Evolutionary conservation across 2,797 vertebrate species (phyloP), one percentile per base, ranked within the genome.

Genomic region (Danio tinwini): DNA sequence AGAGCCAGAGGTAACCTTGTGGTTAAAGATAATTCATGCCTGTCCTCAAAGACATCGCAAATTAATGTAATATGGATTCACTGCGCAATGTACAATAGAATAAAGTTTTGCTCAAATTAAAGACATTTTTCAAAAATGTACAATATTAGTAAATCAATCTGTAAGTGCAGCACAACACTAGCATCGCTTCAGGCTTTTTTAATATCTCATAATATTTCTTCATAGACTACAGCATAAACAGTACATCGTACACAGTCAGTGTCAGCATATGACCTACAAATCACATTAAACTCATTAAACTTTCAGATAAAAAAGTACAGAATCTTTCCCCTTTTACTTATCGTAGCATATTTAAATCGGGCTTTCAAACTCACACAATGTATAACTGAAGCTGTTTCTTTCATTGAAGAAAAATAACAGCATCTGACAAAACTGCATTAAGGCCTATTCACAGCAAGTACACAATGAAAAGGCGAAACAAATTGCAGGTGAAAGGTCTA

Each of bases 111-210:
- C 10, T 56, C 19, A 74, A 61, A 39, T 73, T 10, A 74, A 59
- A 12, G 9, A 45, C 19, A 29, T 72, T 72, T 72, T 71, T 58
- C 70, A 72, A 58, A 58, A 58, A 42, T 16, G 10, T 1, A 70
- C 40, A 17, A 0, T 16, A 21, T 56, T 56, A 58, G 11, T 29
- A 39, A 61, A 49, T 62, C 29, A 61, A 74, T 21, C 2, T 72
- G 17, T 29, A 58, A 45, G 5, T 47, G 14, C 42, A 61, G 44
- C 14, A 72, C 39, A 56, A 16, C 12, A 58, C 7, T 16, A 58
- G n/a, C 7, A 58, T 58, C 44, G 53, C 40, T 56, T 5, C 68
- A 55, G 50, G 50, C n/a, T 49, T 29, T 29, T 55, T 19, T 2
- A 19, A 17, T 42, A 42, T 19, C 37, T 55, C 55, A 55, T 21